Percentiles rank a stretch among this genome's conserved stretches.
These are phyloP conservation scores for Campylorhamphus procurvoides DNA, from an alignment of 2,113 vertebrate species.

Conservation along the genomic window DNA sequence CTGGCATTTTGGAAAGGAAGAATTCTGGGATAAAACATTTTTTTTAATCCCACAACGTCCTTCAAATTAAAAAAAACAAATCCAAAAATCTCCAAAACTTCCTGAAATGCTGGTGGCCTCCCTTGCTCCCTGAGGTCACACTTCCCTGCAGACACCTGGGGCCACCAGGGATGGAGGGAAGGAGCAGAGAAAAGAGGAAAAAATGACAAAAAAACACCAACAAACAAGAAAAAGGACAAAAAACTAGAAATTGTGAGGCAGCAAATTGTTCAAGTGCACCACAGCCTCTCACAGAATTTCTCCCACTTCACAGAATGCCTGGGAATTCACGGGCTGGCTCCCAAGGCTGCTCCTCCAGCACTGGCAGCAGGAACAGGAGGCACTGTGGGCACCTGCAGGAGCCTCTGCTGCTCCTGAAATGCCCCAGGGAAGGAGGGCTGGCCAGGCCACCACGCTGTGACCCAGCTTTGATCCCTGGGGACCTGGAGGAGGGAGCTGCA, in stretches of 20 bases:
- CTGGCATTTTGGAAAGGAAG: neutral
- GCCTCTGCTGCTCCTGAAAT: neutral
- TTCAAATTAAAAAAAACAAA: neutral
- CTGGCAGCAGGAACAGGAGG: neutral
- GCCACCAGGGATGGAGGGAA: neutral
- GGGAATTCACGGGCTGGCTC: neutral
- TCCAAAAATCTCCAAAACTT: neutral
- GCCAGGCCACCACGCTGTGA: neutral
- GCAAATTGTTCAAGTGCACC: neutral
- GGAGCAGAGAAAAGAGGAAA: neutral
- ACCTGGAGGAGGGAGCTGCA: rapidly evolving
- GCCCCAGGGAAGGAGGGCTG: neutral
- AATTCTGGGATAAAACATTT: neutral
- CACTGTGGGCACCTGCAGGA: neutral
- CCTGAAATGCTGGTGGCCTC: neutral
- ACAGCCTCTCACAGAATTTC: neutral
- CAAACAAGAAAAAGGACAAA: neutral
- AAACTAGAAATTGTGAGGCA: neutral
- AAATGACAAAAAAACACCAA: neutral
- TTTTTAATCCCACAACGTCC: neutral
- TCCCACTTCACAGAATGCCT: neutral
- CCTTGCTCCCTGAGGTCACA: neutral
- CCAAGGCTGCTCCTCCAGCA: neutral
- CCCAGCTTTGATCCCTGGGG: neutral
- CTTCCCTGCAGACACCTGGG: no score